Conservation (phyloP, 2,113 vertebrate genomes). For the Parotia lawesii region DNA sequence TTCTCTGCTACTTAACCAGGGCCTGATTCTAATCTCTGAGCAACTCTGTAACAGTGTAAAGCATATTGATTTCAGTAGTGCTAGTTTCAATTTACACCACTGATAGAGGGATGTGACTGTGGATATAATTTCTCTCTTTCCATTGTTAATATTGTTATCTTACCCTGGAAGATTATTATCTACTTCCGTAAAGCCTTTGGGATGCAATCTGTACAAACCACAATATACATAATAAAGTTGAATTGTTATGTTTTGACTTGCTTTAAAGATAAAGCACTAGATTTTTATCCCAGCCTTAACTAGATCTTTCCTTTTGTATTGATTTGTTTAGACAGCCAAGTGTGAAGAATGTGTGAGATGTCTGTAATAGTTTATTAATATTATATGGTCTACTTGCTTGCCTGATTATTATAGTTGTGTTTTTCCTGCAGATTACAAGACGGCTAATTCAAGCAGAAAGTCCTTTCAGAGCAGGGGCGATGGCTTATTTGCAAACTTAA, state of each 20-base stretch:
- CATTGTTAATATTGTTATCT: background rate
- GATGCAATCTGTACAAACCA: background rate
- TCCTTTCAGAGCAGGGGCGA: background rate
- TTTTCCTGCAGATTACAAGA: background rate
- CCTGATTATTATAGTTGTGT: background rate
- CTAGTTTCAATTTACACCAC: background rate
- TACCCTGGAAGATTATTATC: background rate
- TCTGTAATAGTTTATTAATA: conserved; percentile 8
- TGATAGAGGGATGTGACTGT: background rate
- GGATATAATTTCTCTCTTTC: background rate
- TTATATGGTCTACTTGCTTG: background rate
- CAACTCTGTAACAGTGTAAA: background rate
- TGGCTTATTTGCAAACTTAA: background rate
- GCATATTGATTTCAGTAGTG: background rate
- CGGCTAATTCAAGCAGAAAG: background rate
- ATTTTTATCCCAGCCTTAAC: conserved; percentile 10
- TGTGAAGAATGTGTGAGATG: background rate
- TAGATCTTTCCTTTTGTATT: background rate
- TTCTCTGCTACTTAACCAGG: background rate
- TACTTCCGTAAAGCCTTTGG: background rate
- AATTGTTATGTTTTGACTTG: conserved; percentile 21
- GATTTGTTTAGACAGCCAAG: conserved; percentile 34
- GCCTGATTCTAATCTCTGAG: background rate
- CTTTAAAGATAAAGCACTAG: conserved; percentile 12
- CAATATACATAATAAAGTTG: background rate